Conservation (phyloP, 1,140 invertebrate genomes). For the Charaxes varanes region DNA sequence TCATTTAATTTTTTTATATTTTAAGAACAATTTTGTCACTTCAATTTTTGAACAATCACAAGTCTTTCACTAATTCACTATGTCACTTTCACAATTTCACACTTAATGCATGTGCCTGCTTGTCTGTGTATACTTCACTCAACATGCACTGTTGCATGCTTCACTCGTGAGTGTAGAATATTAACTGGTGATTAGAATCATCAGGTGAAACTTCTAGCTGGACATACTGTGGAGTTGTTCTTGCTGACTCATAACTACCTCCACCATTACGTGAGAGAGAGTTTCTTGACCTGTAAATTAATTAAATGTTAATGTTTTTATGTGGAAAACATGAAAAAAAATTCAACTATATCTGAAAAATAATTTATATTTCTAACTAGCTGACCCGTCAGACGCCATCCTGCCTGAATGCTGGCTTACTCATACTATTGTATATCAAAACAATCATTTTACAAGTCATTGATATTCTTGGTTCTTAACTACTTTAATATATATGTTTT, state of each 20-base stretch:
- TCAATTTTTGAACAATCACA: neutral
- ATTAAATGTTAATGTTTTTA: too few species aligned
- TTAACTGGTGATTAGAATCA: conserved; percentile 60
- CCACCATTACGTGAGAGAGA: conserved; percentile 53
- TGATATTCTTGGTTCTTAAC: too few species aligned
- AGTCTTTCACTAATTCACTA: conserved; percentile 2
- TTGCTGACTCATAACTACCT: conserved; percentile 49
- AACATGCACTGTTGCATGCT: conserved; percentile 1
- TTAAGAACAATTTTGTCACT: neutral
- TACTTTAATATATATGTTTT: too few species aligned
- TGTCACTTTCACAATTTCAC: too few species aligned
- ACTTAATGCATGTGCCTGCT: conserved; percentile 1
- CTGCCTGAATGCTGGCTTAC: too few species aligned
- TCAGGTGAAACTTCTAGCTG: conserved; percentile 60
- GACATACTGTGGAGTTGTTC: conserved; percentile 60
- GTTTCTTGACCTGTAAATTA: conserved; percentile 64
- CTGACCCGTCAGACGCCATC: too few species aligned
- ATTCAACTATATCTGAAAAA: too few species aligned
- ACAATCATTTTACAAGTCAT: too few species aligned
- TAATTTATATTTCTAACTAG: neutral
- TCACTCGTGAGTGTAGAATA: conserved; percentile 65
- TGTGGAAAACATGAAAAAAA: too few species aligned
- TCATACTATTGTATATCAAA: too few species aligned
- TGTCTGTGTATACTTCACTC: conserved; percentile 7
- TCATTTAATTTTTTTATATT: neutral